These are phyloP conservation scores for Microplitis manilae DNA, from an alignment of 2,888 invertebrate genomes.

Conservation along the genomic window DNA sequence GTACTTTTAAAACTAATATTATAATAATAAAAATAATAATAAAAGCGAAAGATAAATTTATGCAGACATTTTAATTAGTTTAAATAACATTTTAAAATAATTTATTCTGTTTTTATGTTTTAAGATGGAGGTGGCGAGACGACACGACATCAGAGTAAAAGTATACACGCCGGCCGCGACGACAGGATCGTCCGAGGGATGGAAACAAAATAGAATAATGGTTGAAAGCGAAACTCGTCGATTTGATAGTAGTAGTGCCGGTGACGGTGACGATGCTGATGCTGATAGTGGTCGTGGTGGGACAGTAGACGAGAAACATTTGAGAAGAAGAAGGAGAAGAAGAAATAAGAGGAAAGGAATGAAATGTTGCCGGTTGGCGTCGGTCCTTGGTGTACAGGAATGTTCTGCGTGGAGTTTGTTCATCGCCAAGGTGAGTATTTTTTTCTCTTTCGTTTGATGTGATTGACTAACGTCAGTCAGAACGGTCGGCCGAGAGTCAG, in stretches of 20 bases:
- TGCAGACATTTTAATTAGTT: no score
- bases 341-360: slow-evolving; percentile 46
- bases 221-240: neutral
- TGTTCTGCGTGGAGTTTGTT: neutral
- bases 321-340: neutral
- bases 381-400: slow-evolving; percentile 38
- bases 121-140: neutral
- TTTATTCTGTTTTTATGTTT: neutral
- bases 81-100: neutral
- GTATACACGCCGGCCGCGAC: neutral
- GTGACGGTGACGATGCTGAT: neutral
- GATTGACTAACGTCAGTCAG: slow-evolving; percentile 70
- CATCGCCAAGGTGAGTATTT: slow-evolving; percentile 66
- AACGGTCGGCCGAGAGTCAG: slow-evolving; percentile 28
- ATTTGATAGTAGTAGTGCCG: neutral
- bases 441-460: slow-evolving; percentile 61
- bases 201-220: neutral
- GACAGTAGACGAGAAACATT: neutral
- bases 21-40: no score
- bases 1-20: no score
- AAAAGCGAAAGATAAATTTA: no score
- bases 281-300: neutral
- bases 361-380: slow-evolving; percentile 39
- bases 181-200: neutral
- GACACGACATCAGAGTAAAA: neutral